These are phyloP conservation scores for Corydoras maculifer DNA, from an alignment of 2,113 vertebrate genomes.

Conservation along the genomic window DNA sequence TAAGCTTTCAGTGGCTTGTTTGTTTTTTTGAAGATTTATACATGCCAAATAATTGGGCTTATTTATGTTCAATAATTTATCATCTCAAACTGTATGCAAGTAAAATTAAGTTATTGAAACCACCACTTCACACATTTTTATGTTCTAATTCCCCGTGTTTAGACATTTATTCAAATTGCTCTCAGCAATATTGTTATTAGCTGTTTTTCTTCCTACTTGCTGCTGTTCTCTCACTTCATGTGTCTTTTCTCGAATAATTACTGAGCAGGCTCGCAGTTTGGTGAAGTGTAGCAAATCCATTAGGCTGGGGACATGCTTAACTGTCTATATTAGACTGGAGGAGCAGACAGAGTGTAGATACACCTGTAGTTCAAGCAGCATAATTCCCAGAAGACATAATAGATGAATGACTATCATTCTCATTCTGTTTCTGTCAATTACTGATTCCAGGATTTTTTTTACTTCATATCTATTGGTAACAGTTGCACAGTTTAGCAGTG, in stretches of 20 bases:
- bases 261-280: not conserved
- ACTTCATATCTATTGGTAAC: not conserved
- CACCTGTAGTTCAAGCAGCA: constrained; percentile 7
- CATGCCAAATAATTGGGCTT: too few species aligned
- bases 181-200: not conserved
- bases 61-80: not conserved
- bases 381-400: not conserved
- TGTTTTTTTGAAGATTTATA: too few species aligned
- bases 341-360: not conserved
- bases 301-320: constrained; percentile 6
- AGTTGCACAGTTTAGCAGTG: not conserved
- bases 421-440: too few species aligned
- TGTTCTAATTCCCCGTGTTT: not conserved
- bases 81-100: not conserved
- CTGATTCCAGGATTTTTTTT: too few species aligned
- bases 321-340: not conserved
- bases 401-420: too few species aligned
- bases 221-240: not conserved
- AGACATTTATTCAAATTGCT: not conserved
- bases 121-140: too few species aligned
- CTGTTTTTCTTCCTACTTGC: not conserved
- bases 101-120: not conserved
- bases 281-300: constrained; percentile 23
- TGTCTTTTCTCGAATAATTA: constrained; percentile 22
- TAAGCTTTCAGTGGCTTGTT: too few species aligned